These are phyloP conservation scores for Hozukius guyotensis DNA, from an alignment of 2,797 vertebrate genomes.

Conservation along the genomic window DNA sequence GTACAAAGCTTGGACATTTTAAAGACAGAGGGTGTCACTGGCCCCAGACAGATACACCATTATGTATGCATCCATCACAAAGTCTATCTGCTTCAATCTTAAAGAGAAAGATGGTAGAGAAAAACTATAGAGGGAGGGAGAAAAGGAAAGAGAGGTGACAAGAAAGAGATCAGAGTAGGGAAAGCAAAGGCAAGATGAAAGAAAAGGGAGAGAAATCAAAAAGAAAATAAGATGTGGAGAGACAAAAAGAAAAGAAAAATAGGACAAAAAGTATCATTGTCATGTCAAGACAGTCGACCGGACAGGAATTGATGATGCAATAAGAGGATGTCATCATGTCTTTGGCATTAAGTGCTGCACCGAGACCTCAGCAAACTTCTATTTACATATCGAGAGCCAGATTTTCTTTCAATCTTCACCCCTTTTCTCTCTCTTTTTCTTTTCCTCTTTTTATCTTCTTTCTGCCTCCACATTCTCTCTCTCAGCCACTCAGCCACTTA, in stretches of 20 bases:
- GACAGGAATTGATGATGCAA: slow-evolving; percentile 60
- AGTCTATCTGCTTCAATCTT: not conserved
- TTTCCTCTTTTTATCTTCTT: not conserved
- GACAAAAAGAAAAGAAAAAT: not conserved
- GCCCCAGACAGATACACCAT: slow-evolving; percentile 14
- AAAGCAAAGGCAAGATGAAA: not conserved
- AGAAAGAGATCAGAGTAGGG: not conserved
- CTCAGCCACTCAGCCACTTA: slow-evolving; percentile 48
- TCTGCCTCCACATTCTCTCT: not conserved
- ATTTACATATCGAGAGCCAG: slow-evolving; percentile 29
- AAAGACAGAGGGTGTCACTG: slow-evolving; percentile 20
- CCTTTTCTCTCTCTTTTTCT: not conserved
- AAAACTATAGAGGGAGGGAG: not conserved
- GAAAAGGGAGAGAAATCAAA: not conserved
- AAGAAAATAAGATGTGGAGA: not conserved
- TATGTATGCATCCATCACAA: slow-evolving; percentile 26
- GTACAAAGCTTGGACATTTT: slow-evolving; percentile 6
- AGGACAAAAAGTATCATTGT: slow-evolving; percentile 36
- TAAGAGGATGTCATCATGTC: slow-evolving; percentile 64
- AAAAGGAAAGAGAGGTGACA: not conserved
- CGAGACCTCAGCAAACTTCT: slow-evolving; percentile 38
- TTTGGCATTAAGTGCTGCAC: slow-evolving; percentile 66
- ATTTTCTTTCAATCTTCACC: not conserved
- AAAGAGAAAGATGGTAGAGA: not conserved
- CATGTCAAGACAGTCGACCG: slow-evolving; percentile 41